Base-by-base conservation (phyloP, 2,797 vertebrate species). In the Salarias fasciatus region DNA sequence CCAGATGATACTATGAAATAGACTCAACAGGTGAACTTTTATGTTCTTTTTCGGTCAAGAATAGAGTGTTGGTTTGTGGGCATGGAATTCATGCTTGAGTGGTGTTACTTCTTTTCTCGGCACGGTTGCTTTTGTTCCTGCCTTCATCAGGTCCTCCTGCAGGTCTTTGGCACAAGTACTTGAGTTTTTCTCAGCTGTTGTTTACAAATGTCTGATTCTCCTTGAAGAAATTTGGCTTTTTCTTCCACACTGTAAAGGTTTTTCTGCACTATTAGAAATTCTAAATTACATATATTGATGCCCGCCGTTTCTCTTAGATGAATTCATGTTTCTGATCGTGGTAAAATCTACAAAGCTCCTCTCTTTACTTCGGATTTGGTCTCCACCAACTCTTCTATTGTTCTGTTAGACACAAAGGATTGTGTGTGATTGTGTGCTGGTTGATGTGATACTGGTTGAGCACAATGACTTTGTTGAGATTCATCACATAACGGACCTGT, bases 181-280 rank as follows among this genome's bases (percentile, higher is more conserved):
- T n/a, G n/a, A n/a, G n/a, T 42, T 42, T 42, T 42, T 42, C 40
- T 42, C 40, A 42, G n/a, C 40, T 42, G 40, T 42, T 42, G 40
- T 42, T 14, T 42, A 13, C 40, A 42, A 13, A 7, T 42, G n/a
- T 42, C n/a, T 42, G n/a, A 42, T 6, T 42, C 13, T 42, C 5
- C n/a, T 6, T 38, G 36, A 11, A 38, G 36, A 38, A 38, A 38
- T 11, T 5, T 11, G 8, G 36, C 36, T 38, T 11, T 11, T 11
- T 38, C 8, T 38, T 38, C 3, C 6, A 10, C 9, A 38, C 40
- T 5, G 12, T 8, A 42, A 42, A 13, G 40, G 9, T 18, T 41
- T 41, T 41, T 3, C n/a, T 42, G 5, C 40, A 8, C 6, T 42
- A 42, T 8, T 7, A 42, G 42, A 14, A 42, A 6, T 15, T 8